Conservation (phyloP, 2,888 invertebrate species). For the Adelognathus sp. region DNA sequence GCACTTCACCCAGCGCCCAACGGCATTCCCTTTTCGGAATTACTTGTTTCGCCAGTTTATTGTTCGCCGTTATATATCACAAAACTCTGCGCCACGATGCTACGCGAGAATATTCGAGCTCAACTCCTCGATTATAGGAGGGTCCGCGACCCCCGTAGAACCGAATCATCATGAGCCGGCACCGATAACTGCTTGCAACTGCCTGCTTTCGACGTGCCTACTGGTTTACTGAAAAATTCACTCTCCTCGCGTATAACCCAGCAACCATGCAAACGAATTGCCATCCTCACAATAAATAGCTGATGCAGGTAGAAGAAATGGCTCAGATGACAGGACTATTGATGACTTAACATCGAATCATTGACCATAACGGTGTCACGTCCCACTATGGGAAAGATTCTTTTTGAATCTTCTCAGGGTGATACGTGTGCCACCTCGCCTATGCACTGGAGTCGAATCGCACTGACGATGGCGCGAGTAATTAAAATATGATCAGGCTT, state of each 20-base stretch:
- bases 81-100: background rate
- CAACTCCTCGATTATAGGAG: background rate
- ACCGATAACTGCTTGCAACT: background rate
- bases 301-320: no score
- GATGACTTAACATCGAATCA: no score
- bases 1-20: slow-evolving; percentile 19
- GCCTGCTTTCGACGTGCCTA: background rate
- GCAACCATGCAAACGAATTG: background rate
- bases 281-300: no score
- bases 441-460: no score
- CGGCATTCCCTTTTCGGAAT: slow-evolving; percentile 39
- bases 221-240: background rate
- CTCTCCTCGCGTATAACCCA: background rate
- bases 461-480: no score
- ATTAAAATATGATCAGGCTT: no score
- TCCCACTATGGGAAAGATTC: no score
- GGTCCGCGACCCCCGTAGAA: background rate
- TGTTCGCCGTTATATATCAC: slow-evolving; percentile 31
- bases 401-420: no score
- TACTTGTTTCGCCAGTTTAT: slow-evolving; percentile 60
- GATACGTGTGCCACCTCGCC: no score
- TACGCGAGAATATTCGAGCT: background rate
- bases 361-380: no score
- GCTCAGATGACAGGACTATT: background rate
- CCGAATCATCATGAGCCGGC: background rate